Evolutionary conservation across 1,140 invertebrate species (phyloP), one percentile per base, ranked within the genome.

Genomic region (Adelges cooleyi): DNA sequence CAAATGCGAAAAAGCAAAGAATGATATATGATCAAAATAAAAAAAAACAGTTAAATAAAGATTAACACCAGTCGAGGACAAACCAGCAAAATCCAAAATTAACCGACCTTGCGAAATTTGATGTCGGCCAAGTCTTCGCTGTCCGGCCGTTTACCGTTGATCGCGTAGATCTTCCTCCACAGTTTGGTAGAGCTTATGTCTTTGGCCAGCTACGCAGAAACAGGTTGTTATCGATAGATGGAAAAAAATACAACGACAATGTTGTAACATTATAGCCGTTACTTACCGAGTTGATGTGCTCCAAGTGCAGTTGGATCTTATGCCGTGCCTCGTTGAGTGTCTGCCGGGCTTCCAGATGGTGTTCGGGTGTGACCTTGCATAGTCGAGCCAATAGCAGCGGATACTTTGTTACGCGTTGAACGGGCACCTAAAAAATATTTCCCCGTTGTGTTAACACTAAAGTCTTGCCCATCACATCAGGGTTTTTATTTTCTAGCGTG

Each of bases 321-420:
- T 87, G 83, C 75, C 93, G 90, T 13, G 93, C 90, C 69, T 89
- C 83, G 67, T 85, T 83, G 6, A 95, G 80, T 69, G 78, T 73
- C 56, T 79, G 77, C 65, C 86, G 82, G 4, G 50, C 52, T 54
- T 87, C 86, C 44, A 85, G 82, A 69, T 92, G 84, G 70, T 89
- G 82, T 70, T 79, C 75, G 1, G 90, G 87, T 4, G 92, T 95
- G n/a, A 92, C 89, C 79, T 94, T 94, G 70, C 89, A 83, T 62
- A 98, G 78, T 59, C 94, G 83, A 20, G 89, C 90, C 70, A 97
- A 77, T 65, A 97, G 78, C 68, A 97, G 78, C 23, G 93, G 93
- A 79, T 96, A 97, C 75, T 95, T 95, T 44, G 85, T 93, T 69
- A 91, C 88, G 72, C 90, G 81, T 77, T 92, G 89, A 48, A 92